Evolutionary conservation across 2,797 vertebrate genomes (phyloP), one percentile per base, ranked within the genome.

Genomic region (Emys orbicularis): DNA sequence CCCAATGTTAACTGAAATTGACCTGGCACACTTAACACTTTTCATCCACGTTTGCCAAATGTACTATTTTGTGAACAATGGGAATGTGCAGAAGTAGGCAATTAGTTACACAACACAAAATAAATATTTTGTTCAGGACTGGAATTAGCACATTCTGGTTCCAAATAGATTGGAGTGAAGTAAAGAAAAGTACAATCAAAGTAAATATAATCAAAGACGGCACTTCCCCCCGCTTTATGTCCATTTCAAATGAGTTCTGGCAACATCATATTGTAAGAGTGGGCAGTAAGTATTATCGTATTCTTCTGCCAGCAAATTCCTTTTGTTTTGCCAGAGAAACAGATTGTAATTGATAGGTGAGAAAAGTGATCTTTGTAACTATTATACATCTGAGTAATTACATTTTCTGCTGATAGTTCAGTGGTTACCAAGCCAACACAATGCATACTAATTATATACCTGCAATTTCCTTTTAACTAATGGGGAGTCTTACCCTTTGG

Each of bases 321-420:
- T 96, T 84, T 65, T 25, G 0, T 53, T 94, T 56, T 96, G 87
- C 90, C 81, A 88, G 86, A 34, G 85, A 88, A 97, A 94, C 86
- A 96, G 94, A 97, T 95, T 96, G 90, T 90, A 96, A 94, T 12
- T 92, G 96, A 90, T 94, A 97, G 96, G 90, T 96, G 90, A 94
- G 88, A 93, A 96, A 96, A 96, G 79, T 0, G 0, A 92, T 87
- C 65, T 77, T 84, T 95, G 90, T 95, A 87, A 83, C 65, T 61
- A 83, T 95, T 96, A 90, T 44, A 83, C 49, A 65, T 89, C 86
- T 25, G 41, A 95, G 91, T 93, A 96, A 97, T 94, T 94, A 57
- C 79, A 92, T 96, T 97, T 97, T 95, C 90, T 77, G 80, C 47
- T 88, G 83, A 92, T 94, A 93, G 83, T 87, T 96, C 53, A 65